Conservation (phyloP, 2,888 invertebrate genomes). For the Parasteatoda lunata region DNA sequence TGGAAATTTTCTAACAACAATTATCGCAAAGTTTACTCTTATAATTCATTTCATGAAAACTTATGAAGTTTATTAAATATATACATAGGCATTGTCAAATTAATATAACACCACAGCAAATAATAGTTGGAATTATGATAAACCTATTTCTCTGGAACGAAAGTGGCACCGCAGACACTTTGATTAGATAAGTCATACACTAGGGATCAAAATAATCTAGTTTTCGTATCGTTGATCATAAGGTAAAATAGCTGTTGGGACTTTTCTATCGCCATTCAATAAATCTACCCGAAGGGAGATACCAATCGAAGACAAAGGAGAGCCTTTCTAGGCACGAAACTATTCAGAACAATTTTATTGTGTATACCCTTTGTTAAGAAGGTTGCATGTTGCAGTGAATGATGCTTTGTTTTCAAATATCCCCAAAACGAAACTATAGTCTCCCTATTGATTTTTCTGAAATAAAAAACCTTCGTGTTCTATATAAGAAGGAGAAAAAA, state of each 20-base stretch:
- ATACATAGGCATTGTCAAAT: no score
- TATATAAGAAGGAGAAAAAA: no score
- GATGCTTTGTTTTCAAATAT: background rate
- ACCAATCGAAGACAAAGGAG: background rate
- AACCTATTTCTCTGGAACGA: no score
- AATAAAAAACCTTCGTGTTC: no score
- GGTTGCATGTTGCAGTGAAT: background rate
- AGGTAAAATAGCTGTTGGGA: background rate
- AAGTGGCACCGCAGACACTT: background rate
- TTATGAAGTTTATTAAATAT: no score
- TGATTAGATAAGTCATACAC: background rate
- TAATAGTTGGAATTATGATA: no score
- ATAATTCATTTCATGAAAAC: no score
- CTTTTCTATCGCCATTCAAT: conserved; percentile 2
- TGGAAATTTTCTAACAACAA: no score
- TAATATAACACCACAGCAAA: no score
- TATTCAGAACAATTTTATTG: background rate
- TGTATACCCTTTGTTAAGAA: background rate
- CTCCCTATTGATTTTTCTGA: no score
- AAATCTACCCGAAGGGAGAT: background rate
- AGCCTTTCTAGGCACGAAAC: background rate
- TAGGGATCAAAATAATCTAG: background rate
- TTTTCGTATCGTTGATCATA: background rate
- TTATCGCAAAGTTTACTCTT: no score
- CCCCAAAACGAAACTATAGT: no score